Base-by-base conservation (phyloP, 2,113 vertebrate species). In the Chamaetylas fuelleborni region DNA sequence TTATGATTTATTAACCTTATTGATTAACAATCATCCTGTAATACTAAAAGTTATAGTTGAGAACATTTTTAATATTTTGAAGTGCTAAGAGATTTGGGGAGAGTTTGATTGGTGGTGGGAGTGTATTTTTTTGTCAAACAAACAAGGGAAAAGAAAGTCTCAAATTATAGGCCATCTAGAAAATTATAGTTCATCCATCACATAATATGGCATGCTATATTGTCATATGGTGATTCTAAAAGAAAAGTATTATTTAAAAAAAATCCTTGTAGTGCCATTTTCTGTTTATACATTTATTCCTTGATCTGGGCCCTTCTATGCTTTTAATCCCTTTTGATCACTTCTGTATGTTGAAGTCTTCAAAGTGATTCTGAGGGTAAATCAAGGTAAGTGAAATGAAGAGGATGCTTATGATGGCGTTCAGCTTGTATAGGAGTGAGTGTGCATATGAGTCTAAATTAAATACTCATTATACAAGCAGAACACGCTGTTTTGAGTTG, bases 381-480 rank as follows among this genome's bases (percentile, higher is more conserved):
- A 85, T 76, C 78, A 92, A 89, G 81, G 61, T 89, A 86, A 95
- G 25, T 72, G 57, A 92, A 91, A 57, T 87, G 73, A 92, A 93
- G 87, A 92, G 40, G 65, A 48, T 93, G 45, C 36, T 91, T 89
- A 24, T 91, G 66, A 72, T 82, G 64, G 40, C 57, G 19, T 84
- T 91, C 51, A 92, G 43, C 65, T 89, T 91, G 28, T 81, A 61
- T 29, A 76, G 70, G 73, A 94, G 15, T 81, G 61, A 93, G 36
- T 65, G 45, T 82, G 81, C 77, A 61, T 82, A 57, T 51, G 10
- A 67, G 13, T 88, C 69, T 88, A 92, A 81, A 95, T 93, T 88
- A 95, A 93, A 90, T 92, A 28, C 80, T 94, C 9, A 17, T 94
- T 95, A 90, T 83, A 78, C 22, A 93, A 92, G 80, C 72, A 81